Evolutionary conservation across 2,797 vertebrate species (phyloP).

Genomic region (Lacerta bilineata): DNA sequence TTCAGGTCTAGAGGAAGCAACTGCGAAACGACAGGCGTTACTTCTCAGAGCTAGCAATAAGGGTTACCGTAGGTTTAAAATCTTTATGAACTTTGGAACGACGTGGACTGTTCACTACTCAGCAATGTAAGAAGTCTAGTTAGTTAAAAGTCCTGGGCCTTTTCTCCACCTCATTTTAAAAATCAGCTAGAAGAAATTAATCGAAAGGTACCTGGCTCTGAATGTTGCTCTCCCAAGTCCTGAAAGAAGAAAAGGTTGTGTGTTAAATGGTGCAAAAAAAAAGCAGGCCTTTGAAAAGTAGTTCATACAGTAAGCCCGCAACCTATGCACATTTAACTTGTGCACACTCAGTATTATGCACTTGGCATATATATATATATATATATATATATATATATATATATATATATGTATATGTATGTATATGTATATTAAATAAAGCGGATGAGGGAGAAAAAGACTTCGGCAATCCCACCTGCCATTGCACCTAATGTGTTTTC

Average conservation of each 20-base stretch:
- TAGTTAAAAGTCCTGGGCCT: slow-evolving; percentile 51
- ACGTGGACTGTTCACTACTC: slow-evolving; percentile 73
- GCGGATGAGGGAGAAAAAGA: accelerated
- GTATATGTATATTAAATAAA: too few species aligned
- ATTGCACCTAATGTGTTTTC: too few species aligned
- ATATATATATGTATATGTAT: too few species aligned
- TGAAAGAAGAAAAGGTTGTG: slow-evolving; percentile 68
- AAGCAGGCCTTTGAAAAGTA: accelerated
- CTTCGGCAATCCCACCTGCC: too few species aligned
- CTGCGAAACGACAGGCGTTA: slow-evolving; percentile 66
- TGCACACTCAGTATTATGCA: too few species aligned
- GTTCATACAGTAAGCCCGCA: too few species aligned
- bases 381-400: too few species aligned
- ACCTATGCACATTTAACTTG: too few species aligned
- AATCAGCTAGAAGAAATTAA: slow-evolving; percentile 72
- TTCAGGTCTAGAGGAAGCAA: slow-evolving; percentile 65
- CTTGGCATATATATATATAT: too few species aligned
- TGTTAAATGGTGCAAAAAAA: background rate
- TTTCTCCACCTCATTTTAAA: slow-evolving; percentile 41
- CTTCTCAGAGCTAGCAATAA: slow-evolving; percentile 90
- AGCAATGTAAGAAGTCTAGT: slow-evolving; percentile 59
- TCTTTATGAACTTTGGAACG: slow-evolving; percentile 86
- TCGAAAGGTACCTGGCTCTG: slow-evolving; percentile 95
- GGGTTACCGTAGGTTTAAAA: slow-evolving; percentile 90
- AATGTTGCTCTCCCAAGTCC: slow-evolving; percentile 82